Evolutionary conservation across 2,113 vertebrate species (phyloP).

Genomic region (Sprattus sprattus): DNA sequence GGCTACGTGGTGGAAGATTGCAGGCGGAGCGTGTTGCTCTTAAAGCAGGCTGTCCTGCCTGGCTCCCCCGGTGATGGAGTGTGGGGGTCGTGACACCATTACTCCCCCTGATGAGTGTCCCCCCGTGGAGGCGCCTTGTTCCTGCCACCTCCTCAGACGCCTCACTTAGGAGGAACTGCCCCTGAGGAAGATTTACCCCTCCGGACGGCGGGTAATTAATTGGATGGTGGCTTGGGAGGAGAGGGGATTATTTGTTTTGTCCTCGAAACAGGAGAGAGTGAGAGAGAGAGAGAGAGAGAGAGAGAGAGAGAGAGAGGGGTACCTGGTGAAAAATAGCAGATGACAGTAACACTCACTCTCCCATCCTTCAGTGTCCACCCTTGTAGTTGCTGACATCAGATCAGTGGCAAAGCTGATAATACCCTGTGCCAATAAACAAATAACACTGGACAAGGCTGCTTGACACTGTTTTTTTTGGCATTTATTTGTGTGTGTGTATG

Average conservation of each 20-base stretch:
- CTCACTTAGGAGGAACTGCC: too few species aligned
- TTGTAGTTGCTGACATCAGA: not conserved
- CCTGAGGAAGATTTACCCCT: too few species aligned
- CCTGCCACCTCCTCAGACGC: not conserved
- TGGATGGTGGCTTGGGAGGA: not conserved
- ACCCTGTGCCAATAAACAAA: too few species aligned
- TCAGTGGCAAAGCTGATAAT: not conserved
- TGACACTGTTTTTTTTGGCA: constrained; percentile 28
- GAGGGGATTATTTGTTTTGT: constrained; percentile 4
- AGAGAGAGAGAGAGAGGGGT: not conserved
- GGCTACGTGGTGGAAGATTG: too few species aligned
- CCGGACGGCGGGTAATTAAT: not conserved
- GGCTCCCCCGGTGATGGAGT: not conserved
- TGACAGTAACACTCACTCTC: not conserved
- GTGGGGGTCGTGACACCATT: not conserved
- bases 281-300: not conserved
- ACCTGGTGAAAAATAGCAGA: not conserved
- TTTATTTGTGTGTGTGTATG: not conserved
- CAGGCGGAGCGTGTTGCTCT: too few species aligned
- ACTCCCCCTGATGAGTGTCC: not conserved
- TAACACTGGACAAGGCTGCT: too few species aligned
- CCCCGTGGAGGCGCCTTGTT: not conserved
- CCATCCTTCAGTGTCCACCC: not conserved
- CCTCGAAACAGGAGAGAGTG: not conserved
- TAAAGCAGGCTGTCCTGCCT: too few species aligned